Conservation (phyloP, 2,113 vertebrate species). For the Rattus norvegicus region DNA sequence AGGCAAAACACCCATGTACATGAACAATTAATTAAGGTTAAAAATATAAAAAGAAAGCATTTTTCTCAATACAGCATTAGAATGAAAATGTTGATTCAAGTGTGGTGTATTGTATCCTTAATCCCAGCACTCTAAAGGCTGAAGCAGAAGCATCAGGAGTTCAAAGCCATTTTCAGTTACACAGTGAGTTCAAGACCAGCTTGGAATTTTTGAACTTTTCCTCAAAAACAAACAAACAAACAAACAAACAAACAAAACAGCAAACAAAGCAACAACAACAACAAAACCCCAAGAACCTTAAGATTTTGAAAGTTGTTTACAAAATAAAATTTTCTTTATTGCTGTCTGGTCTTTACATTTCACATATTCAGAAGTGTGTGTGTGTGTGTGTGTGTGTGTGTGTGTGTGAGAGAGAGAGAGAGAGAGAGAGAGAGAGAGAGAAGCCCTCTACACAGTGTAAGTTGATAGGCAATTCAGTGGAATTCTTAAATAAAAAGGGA, state of each 20-base stretch:
- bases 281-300: not conserved
- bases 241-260: not conserved
- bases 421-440: not conserved
- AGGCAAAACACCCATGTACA: not conserved
- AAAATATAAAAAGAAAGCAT: not conserved
- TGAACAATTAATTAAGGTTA: not conserved
- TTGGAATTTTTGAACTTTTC: not conserved
- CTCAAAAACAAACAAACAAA: not conserved
- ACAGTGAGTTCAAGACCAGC: not conserved
- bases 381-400: not conserved
- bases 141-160: not conserved
- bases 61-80: conserved; percentile 20
- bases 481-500: conserved; percentile 34
- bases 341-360: not conserved
- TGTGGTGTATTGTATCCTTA: not conserved
- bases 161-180: not conserved
- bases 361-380: not conserved
- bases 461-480: not conserved
- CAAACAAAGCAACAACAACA: not conserved
- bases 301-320: not conserved
- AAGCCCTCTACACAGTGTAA: not conserved
- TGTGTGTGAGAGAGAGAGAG: not conserved
- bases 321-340: not conserved
- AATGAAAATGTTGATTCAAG: not conserved
- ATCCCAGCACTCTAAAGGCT: not conserved